Percentiles rank a stretch among this genome's conserved stretches.
phyloP scores from a whole-genome alignment of 2,113 vertebrate genomes.

The Bubo bubo region DNA sequence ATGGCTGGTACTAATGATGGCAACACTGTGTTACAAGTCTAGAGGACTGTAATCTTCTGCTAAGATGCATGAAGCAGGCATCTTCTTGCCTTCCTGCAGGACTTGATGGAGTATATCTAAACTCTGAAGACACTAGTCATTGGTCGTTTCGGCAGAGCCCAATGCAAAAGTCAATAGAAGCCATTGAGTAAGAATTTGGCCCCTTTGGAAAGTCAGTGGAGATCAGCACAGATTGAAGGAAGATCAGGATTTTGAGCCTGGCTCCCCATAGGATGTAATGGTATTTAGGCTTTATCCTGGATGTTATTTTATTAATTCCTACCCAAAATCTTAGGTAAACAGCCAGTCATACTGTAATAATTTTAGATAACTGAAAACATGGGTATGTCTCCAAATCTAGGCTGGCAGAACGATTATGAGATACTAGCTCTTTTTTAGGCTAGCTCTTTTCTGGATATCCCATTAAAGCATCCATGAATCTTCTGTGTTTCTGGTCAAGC shows the following conservation, averaged over 20 bases:
- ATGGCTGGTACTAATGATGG: neutral
- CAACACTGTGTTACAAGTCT: neutral
- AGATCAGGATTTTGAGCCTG: neutral
- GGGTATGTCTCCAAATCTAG: neutral
- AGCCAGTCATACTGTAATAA: neutral
- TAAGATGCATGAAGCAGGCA: neutral
- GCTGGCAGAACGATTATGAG: neutral
- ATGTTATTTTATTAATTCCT: neutral
- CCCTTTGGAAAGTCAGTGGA: neutral
- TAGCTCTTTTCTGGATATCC: neutral
- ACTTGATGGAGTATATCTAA: neutral
- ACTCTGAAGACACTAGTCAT: neutral
- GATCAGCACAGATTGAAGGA: neutral
- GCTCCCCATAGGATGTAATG: neutral
- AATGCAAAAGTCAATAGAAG: neutral
- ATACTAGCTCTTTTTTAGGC: neutral
- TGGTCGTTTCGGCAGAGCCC: neutral
- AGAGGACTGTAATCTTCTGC: neutral
- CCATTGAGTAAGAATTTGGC: neutral
- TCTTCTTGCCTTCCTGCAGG: neutral
- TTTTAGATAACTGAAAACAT: neutral
- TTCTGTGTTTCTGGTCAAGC: neutral
- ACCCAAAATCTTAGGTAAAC: neutral
- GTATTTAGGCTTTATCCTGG: neutral
- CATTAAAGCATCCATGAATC: neutral